Conservation (phyloP, 2,113 vertebrate genomes). For the Sisor rabdophorus region DNA sequence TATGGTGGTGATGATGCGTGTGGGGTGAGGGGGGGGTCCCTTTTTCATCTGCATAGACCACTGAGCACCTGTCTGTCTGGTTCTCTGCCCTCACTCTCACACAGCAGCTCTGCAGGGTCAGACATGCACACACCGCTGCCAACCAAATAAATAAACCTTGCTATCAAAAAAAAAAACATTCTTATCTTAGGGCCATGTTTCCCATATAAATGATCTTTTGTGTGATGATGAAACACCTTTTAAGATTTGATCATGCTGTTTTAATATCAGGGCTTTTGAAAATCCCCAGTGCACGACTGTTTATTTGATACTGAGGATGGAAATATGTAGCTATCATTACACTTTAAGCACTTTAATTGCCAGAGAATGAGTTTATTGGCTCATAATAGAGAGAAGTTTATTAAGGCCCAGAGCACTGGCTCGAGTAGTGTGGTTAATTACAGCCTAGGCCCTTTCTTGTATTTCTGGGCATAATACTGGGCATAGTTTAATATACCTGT, state of each 20-base stretch:
- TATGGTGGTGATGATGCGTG: too few species aligned
- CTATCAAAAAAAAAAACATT: conserved; percentile 2
- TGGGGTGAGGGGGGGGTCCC: neutral
- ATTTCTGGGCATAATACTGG: conserved; percentile 16
- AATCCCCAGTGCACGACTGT: conserved; percentile 1
- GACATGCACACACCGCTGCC: neutral
- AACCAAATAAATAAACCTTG: neutral
- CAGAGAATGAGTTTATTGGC: neutral
- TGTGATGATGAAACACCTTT: conserved; percentile 20
- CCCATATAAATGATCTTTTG: conserved; percentile 5
- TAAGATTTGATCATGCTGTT: conserved; percentile 14
- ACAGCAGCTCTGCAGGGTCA: neutral
- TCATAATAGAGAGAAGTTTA: neutral
- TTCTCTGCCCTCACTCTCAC: conserved; percentile 14
- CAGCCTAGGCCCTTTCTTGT: neutral
- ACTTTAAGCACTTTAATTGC: neutral
- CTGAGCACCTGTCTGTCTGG: conserved; percentile 42
- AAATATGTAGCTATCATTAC: conserved; percentile 3
- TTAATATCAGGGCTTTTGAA: neutral
- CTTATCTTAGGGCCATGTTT: neutral
- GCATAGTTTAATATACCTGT: neutral
- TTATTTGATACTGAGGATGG: conserved; percentile 7
- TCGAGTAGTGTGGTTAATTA: conserved; percentile 9
- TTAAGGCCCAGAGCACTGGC: neutral
- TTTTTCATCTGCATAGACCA: conserved; percentile 27